A percentile compares a stretch with the other conserved stretches of the same genome.
These are phyloP conservation scores for Callimorpha dominula DNA, from an alignment of 2,888 invertebrate species.

Conservation along the genomic window DNA sequence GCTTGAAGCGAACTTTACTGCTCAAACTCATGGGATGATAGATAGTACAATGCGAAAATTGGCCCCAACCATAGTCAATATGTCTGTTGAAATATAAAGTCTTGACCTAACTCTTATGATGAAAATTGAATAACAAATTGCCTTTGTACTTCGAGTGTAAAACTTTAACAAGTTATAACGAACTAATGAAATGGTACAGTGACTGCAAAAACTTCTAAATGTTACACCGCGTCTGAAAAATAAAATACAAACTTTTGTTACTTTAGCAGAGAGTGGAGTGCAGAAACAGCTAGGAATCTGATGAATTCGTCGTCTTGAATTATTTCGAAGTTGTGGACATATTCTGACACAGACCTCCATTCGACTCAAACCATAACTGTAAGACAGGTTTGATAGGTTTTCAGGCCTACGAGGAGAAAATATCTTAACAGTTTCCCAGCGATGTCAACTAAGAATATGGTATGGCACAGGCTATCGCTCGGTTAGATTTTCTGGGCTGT, in stretches of 20 bases:
- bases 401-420: too few relatives aligned
- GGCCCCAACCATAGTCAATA: conserved; percentile 54
- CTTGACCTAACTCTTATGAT: conserved; percentile 38
- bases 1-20: conserved; percentile 54
- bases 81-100: conserved; percentile 52
- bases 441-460: too few relatives aligned
- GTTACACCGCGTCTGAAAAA: background rate
- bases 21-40: conserved; percentile 57
- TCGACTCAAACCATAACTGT: too few relatives aligned
- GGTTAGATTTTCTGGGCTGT: too few relatives aligned
- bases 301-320: background rate
- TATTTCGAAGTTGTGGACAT: background rate
- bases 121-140: conserved; percentile 41
- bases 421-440: too few relatives aligned
- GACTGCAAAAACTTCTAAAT: background rate
- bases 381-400: too few relatives aligned
- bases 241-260: background rate
- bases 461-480: too few relatives aligned
- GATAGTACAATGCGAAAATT: conserved; percentile 64
- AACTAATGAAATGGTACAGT: background rate
- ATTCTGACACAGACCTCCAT: background rate
- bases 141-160: conserved; percentile 33
- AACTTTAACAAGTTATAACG: conserved; percentile 26
- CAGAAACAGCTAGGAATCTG: background rate
- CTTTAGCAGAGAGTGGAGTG: background rate